phyloP scores from a whole-genome alignment of 2,113 vertebrate genomes.

The Poeciliopsis turrubarensis region DNA sequence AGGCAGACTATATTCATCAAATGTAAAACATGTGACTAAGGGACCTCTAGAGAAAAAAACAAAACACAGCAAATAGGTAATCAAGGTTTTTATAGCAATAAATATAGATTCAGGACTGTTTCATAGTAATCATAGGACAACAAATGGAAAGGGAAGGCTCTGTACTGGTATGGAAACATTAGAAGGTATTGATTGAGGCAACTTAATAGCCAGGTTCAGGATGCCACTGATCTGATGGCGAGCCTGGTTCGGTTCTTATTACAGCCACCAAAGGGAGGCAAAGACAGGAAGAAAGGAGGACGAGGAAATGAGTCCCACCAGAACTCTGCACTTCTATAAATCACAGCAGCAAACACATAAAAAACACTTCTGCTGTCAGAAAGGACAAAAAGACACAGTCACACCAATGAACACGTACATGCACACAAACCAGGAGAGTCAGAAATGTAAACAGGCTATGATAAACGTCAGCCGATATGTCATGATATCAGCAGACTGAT shows the following conservation, averaged over 20 bases:
- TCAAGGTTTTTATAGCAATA: background rate
- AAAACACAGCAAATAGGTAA: background rate
- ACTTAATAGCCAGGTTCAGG: slow-evolving; percentile 47
- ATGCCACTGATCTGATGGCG: slow-evolving; percentile 18
- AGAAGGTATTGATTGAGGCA: slow-evolving; percentile 41
- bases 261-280: slow-evolving; percentile 39
- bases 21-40: background rate
- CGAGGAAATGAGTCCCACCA: slow-evolving; percentile 41
- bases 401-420: background rate
- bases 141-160: background rate
- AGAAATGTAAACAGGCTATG: no score
- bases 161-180: background rate
- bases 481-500: background rate
- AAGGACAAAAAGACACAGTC: background rate
- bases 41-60: background rate
- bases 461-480: no score
- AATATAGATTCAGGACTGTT: no score
- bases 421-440: background rate
- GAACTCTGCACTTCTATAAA: slow-evolving; percentile 36
- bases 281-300: slow-evolving; percentile 37
- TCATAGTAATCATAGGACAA: background rate
- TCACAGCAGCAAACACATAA: background rate
- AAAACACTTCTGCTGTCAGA: background rate
- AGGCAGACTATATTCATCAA: background rate
- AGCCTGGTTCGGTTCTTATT: slow-evolving; percentile 43